Conservation (phyloP, 2,113 vertebrate species). For the Helogale parvula region DNA sequence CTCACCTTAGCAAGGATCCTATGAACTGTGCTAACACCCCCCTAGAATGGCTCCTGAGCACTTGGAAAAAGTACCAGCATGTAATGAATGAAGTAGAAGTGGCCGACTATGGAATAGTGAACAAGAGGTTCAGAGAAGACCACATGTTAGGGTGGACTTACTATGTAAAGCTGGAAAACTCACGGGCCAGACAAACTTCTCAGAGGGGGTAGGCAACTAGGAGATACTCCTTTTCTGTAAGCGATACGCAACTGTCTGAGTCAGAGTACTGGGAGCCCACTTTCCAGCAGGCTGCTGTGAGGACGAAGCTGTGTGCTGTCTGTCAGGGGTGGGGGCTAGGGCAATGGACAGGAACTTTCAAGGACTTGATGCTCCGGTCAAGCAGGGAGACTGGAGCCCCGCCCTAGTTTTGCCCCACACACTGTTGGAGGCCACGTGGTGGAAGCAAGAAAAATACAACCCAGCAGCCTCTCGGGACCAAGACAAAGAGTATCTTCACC, state of each 20-base stretch:
- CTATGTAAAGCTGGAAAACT: not conserved
- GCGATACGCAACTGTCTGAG: not conserved
- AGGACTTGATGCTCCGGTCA: not conserved
- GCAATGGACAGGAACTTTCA: not conserved
- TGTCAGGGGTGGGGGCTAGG: not conserved
- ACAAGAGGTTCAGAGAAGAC: not conserved
- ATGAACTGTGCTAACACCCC: not conserved
- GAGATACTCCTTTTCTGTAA: not conserved
- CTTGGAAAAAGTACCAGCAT: not conserved
- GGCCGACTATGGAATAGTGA: not conserved
- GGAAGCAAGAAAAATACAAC: not conserved
- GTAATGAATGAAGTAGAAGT: not conserved
- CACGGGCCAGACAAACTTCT: not conserved
- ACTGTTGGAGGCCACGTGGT: not conserved
- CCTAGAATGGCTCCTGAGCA: not conserved
- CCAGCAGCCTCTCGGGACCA: not conserved
- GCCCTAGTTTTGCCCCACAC: not conserved
- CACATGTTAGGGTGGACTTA: not conserved
- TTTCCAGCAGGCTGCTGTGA: not conserved
- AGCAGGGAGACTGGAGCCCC: too few relatives aligned
- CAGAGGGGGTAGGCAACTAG: not conserved
- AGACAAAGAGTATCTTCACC: not conserved
- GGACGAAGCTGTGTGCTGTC: not conserved
- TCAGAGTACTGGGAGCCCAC: fast-evolving
- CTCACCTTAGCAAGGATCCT: not conserved